phyloP scores from a whole-genome alignment of 2,797 vertebrate species.

The Clamator glandarius region DNA sequence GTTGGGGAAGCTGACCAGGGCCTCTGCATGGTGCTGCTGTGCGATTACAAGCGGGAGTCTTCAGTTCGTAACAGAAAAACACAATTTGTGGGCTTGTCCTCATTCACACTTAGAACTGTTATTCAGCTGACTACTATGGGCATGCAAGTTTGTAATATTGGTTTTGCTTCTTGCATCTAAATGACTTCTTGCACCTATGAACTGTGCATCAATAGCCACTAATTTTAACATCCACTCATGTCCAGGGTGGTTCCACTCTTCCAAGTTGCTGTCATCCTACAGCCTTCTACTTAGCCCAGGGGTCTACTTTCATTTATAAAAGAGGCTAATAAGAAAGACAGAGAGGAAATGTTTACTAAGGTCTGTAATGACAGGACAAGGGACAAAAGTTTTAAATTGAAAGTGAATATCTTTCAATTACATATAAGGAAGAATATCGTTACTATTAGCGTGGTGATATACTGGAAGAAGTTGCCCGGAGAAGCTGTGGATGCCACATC shows the following conservation, averaged over 20 bases:
- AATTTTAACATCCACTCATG: background rate
- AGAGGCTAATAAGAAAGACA: background rate
- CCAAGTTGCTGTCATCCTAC: background rate
- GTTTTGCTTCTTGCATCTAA: background rate
- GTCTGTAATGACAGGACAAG: background rate
- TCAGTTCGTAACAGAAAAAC: background rate
- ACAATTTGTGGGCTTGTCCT: background rate
- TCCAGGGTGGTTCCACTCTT: background rate
- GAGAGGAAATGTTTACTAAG: background rate
- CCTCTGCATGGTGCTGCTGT: background rate
- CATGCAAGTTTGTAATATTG: background rate
- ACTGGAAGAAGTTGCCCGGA: background rate
- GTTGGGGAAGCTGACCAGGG: background rate
- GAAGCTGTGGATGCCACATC: background rate
- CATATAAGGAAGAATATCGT: background rate
- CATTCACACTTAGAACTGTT: background rate
- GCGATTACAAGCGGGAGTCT: background rate
- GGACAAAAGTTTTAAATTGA: background rate
- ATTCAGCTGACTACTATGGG: background rate
- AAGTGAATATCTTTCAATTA: background rate
- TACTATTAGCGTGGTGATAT: background rate
- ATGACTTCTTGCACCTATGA: background rate
- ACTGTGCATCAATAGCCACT: background rate
- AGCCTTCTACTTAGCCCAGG: background rate
- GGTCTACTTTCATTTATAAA: background rate